Evolutionary conservation across 2,888 invertebrate species (phyloP).

Genomic region (Pyrgus malvae): DNA sequence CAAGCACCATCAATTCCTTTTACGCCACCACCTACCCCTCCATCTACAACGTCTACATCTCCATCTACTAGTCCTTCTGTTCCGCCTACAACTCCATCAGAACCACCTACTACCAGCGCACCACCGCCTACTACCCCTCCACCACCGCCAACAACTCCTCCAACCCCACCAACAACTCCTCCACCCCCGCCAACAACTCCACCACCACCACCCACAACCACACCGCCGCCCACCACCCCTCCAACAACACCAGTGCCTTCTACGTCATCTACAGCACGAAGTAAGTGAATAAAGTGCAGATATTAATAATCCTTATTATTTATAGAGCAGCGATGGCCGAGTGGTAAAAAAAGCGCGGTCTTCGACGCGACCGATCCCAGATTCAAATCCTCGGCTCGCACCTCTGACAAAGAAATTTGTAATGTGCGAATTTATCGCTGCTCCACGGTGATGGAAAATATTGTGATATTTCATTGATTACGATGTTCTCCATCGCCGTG

Average conservation of each 20-base stretch:
- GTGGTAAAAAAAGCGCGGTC: too few relatives aligned
- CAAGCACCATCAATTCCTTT: conserved; percentile 12
- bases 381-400: too few relatives aligned
- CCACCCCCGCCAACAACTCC: conserved; percentile 34
- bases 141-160: conserved; percentile 11
- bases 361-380: too few relatives aligned
- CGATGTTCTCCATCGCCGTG: too few relatives aligned
- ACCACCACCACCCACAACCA: conserved; percentile 14
- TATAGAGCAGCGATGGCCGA: too few relatives aligned
- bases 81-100: conserved; percentile 37
- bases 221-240: conserved; percentile 22
- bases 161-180: conserved; percentile 22
- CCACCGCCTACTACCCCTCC: conserved; percentile 34
- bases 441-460: too few relatives aligned
- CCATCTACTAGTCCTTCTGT: conserved; percentile 21
- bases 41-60: conserved; percentile 19
- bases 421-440: too few relatives aligned
- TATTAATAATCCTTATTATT: too few relatives aligned
- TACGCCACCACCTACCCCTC: conserved; percentile 16
- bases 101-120: conserved; percentile 45
- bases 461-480: too few relatives aligned
- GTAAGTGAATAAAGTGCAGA: conserved; percentile 30
- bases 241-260: conserved; percentile 34
- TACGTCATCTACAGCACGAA: conserved; percentile 39
- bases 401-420: too few relatives aligned